A percentile compares a stretch with the other conserved stretches of the same genome.
phyloP scores from a whole-genome alignment of 2,797 vertebrate species.

The Argya squamiceps region DNA sequence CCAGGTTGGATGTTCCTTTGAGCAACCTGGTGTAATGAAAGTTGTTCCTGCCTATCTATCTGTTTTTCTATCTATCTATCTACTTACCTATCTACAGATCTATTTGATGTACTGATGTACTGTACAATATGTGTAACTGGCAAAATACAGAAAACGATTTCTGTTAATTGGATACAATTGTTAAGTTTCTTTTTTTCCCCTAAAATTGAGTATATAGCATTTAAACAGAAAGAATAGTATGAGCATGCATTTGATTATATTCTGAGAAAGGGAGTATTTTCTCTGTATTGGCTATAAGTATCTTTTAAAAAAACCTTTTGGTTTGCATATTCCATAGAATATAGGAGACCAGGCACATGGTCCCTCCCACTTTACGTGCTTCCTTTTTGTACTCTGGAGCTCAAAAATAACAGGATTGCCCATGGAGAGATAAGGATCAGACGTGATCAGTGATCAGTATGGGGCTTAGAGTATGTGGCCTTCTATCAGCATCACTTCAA shows the following conservation, averaged over 20 bases:
- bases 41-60: background rate
- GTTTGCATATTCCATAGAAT: background rate
- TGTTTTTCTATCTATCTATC: background rate
- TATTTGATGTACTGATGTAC: background rate
- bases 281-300: background rate
- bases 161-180: background rate
- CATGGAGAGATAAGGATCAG: background rate
- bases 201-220: background rate
- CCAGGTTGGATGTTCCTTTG: background rate
- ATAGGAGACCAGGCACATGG: background rate
- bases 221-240: background rate
- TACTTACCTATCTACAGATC: fast-evolving
- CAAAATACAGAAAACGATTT: background rate
- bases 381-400: background rate
- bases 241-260: background rate
- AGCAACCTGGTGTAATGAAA: background rate
- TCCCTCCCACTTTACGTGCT: background rate
- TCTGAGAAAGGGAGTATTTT: background rate
- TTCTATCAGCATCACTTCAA: background rate
- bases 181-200: background rate
- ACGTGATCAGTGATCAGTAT: background rate
- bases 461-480: background rate
- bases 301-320: background rate
- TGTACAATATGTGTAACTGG: background rate
- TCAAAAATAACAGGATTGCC: background rate